These are phyloP conservation scores for Eueides isabella DNA, from an alignment of 1,140 invertebrate genomes.

Conservation along the genomic window DNA sequence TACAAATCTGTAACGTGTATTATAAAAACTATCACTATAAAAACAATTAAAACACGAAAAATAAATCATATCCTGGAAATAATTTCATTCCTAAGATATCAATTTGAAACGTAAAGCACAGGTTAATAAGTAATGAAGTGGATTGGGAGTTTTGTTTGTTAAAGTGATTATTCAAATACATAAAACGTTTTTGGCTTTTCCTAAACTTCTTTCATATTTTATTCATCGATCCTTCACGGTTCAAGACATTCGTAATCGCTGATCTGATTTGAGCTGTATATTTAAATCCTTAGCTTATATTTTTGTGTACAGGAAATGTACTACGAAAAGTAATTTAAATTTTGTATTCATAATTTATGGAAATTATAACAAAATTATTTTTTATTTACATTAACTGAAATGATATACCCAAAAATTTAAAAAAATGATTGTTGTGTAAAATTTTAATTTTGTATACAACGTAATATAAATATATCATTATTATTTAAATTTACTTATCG, in stretches of 20 bases:
- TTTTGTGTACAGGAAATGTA: constrained; percentile 15
- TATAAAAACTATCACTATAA: not conserved
- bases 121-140: constrained; percentile 81
- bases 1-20: not conserved
- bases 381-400: not conserved
- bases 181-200: constrained; percentile 79
- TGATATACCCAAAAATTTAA: not conserved
- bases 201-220: constrained; percentile 81
- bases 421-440: not conserved
- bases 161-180: constrained; percentile 82
- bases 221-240: constrained; percentile 79
- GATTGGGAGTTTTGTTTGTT: constrained; percentile 79
- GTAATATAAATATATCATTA: too few species aligned
- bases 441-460: not conserved
- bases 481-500: too few species aligned
- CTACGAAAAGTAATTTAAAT: constrained; percentile 29
- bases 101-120: constrained; percentile 56
- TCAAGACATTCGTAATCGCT: constrained; percentile 72
- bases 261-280: constrained; percentile 56
- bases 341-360: constrained; percentile 23
- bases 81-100: constrained; percentile 25
- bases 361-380: constrained; percentile 18
- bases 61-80: not conserved
- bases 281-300: constrained; percentile 21
- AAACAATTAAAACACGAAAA: not conserved